Base-by-base conservation (phyloP, 2,113 vertebrate genomes). In the Parus major region DNA sequence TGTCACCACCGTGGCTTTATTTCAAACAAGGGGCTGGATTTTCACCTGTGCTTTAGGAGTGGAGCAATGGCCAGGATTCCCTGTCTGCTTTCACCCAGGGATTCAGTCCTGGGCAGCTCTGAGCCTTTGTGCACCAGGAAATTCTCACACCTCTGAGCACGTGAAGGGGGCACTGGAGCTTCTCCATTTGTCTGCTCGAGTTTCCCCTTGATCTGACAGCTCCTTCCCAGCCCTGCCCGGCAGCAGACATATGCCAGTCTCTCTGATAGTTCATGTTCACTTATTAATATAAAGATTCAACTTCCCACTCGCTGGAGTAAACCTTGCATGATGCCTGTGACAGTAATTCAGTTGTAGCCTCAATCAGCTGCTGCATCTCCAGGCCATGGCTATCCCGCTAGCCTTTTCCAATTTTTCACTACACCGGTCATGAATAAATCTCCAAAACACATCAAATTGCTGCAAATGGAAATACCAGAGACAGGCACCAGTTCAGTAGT, bases 401-500 rank as follows among this genome's bases (percentile, higher is more conserved):
- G 95, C 89, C 94, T 97, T 97, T 97, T 97, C 97, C 97, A 97
- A 97, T 97, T 97, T 97, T 94, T 97, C 97, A 97, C 97, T 96
- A 97, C 97, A 97, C 86, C 93, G 7, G 95, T 94, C 97, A 97
- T 96, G 97, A 97, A 97, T 97, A 97, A 97, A 97, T 96, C 96
- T 96, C 93, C 96, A 94, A 97, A 96, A 89, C 95, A 88, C 94
- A 97, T 97, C 97, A 96, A 95, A 96, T 94, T 89, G 84, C 95
- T 88, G 97, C 25, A 96, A 97, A 96, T 97, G 95, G 94, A 96
- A 96, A 94, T 91, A 86, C 55, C 83, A 82, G 90, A 49, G 60
- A 80, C 70, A 94, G 94, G 93, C 82, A 41, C 46, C 88, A 96
- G 73, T 59, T 94, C 93, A 94, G 94, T 21, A 92, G 94, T 91